Percentiles rank a stretch among this genome's conserved stretches.
These are phyloP conservation scores for Papio anubis DNA, from an alignment of 2,113 vertebrate genomes.

Conservation along the genomic window DNA sequence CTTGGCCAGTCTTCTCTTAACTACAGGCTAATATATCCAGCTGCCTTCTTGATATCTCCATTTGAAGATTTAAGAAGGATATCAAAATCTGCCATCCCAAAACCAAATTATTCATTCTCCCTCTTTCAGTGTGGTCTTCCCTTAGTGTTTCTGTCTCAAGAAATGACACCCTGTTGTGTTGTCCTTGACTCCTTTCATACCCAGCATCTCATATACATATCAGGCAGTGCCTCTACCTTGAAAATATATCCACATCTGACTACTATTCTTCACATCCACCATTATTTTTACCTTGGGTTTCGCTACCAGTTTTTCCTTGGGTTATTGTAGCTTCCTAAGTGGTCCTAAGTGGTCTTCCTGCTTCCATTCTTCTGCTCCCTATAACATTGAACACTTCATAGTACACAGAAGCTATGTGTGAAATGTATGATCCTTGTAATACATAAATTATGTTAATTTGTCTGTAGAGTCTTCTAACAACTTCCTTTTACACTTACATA, in stretches of 20 bases:
- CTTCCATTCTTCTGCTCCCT: not conserved
- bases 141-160: not conserved
- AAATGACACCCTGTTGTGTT: not conserved
- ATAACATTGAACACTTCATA: not conserved
- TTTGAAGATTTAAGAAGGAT: slow-evolving; percentile 14
- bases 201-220: not conserved
- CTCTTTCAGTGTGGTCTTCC: not conserved
- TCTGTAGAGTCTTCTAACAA: not conserved
- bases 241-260: not conserved
- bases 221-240: not conserved
- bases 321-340: slow-evolving; percentile 4
- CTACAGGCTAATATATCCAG: not conserved
- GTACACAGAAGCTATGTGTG: not conserved
- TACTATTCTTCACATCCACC: not conserved
- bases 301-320: not conserved
- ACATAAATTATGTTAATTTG: not conserved
- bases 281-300: not conserved
- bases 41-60: not conserved
- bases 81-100: not conserved
- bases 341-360: not conserved
- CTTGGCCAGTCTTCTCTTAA: not conserved
- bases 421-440: slow-evolving; percentile 22
- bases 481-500: not conserved
- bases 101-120: not conserved
- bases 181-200: not conserved